phyloP scores from a whole-genome alignment of 2,113 vertebrate species.

The Leuciscus idus region DNA sequence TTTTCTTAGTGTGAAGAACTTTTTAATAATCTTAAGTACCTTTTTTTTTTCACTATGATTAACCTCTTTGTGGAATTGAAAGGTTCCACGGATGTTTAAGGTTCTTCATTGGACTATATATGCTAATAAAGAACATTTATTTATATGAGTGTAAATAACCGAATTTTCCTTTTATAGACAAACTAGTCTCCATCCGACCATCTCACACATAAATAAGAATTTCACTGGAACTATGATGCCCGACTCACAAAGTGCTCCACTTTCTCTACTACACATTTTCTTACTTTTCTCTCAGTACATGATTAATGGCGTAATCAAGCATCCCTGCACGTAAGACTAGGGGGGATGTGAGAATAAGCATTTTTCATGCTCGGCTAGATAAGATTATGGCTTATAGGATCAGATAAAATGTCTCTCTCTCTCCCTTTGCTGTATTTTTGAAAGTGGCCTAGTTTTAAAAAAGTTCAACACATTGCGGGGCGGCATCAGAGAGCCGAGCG shows the following conservation, averaged over 20 bases:
- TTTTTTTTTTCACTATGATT: no score
- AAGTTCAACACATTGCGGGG: constrained; percentile 7
- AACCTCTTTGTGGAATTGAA: no score
- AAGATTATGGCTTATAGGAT: constrained; percentile 52
- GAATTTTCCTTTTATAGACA: no score
- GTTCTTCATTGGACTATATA: no score
- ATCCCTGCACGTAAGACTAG: constrained; percentile 33
- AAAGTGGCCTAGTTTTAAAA: constrained; percentile 48
- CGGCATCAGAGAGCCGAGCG: not conserved
- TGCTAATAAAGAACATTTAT: no score
- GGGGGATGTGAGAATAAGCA: constrained; percentile 53
- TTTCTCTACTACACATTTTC: constrained; percentile 20
- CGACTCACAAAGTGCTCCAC: not conserved
- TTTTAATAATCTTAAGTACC: no score
- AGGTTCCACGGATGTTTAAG: no score
- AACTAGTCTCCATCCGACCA: not conserved
- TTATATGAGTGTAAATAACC: no score
- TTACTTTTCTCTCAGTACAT: constrained; percentile 36
- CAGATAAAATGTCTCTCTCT: constrained; percentile 46
- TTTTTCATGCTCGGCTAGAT: constrained; percentile 46
- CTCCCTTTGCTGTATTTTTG: constrained; percentile 15
- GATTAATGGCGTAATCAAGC: constrained; percentile 58
- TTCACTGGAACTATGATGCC: not conserved
- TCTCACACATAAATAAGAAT: not conserved
- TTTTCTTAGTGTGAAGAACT: no score